Conservation (phyloP, 2,888 invertebrate species). For the Ariolimax columbianus region DNA sequence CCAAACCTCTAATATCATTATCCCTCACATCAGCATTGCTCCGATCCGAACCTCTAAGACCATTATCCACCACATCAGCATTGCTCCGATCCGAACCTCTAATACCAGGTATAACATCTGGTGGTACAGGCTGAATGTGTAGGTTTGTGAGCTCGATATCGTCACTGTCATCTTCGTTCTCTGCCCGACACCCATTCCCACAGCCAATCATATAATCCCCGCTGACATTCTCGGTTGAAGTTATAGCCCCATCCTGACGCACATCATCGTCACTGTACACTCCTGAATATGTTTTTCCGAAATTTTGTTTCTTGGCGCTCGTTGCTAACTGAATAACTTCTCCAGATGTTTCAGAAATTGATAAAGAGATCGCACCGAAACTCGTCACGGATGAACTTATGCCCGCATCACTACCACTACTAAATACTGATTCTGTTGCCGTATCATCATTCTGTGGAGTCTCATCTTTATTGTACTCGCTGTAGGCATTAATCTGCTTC, state of each 20-base stretch:
- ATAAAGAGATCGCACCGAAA: constrained; percentile 5
- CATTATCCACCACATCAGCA: neutral
- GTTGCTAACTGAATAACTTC: neutral
- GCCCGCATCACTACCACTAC: neutral
- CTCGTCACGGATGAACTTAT: neutral
- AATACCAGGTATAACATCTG: neutral
- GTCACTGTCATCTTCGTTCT: neutral
- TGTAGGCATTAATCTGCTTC: constrained; percentile 6
- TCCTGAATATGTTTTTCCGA: neutral
- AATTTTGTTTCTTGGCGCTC: neutral
- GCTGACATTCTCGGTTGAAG: neutral
- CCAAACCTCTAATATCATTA: neutral
- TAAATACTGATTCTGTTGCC: neutral
- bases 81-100: neutral
- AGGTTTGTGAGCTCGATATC: neutral
- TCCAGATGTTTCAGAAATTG: constrained; percentile 10
- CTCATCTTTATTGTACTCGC: neutral
- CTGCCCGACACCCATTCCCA: neutral
- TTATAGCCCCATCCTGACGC: neutral
- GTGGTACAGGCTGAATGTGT: constrained; percentile 15
- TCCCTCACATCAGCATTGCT: too few species aligned
- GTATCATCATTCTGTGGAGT: neutral
- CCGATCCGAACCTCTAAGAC: too few species aligned
- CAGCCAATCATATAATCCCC: neutral
- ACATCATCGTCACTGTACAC: neutral